Conservation (phyloP, 2,113 vertebrate species). For the Rhadina sibilatrix region DNA sequence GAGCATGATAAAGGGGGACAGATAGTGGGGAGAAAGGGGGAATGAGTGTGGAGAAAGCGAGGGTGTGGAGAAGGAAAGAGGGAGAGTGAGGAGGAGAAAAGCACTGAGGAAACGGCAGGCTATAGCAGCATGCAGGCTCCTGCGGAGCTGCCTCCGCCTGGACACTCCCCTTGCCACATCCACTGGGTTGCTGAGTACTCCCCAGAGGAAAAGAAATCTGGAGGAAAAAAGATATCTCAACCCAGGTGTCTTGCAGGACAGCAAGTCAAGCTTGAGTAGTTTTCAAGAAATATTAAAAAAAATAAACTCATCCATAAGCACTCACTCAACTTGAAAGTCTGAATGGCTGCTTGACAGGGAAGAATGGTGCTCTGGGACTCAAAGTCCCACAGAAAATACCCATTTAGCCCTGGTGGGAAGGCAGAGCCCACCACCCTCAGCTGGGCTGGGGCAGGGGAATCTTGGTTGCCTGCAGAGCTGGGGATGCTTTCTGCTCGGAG, state of each 20-base stretch:
- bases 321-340: neutral
- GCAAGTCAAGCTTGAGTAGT: neutral
- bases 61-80: neutral
- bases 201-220: neutral
- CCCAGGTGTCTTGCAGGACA: neutral
- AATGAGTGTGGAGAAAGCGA: fast-evolving
- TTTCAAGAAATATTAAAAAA: neutral
- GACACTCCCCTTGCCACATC: neutral
- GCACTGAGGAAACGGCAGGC: neutral
- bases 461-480: fast-evolving
- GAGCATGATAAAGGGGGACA: neutral
- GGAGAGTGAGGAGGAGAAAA: neutral
- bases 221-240: neutral
- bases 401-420: neutral
- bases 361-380: neutral
- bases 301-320: neutral
- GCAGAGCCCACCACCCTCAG: fast-evolving
- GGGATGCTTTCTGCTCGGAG: neutral
- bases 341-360: neutral
- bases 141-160: fast-evolving
- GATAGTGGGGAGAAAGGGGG: neutral
- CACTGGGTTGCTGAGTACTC: neutral
- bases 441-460: neutral
- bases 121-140: neutral
- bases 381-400: neutral